Evolutionary conservation across 2,797 vertebrate species (phyloP), one percentile per base, ranked within the genome.

Genomic region (Cossypha dichroa): DNA sequence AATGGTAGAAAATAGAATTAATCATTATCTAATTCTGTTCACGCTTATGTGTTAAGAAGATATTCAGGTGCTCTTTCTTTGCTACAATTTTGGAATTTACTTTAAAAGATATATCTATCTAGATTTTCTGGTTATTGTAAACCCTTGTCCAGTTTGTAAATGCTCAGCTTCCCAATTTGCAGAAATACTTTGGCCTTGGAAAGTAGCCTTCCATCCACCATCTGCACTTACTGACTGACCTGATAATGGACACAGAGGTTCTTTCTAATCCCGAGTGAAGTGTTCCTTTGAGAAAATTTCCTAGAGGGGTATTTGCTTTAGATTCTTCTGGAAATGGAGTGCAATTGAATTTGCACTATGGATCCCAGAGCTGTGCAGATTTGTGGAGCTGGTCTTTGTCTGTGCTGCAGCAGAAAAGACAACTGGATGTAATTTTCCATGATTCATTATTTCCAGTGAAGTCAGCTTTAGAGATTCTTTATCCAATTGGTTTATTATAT

Each of bases 271-370:
- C 55, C 0, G 0, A 89, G 51, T 89, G 41, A 96, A 85, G 21
- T 58, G 68, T 63, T 84, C 70, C 77, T 94, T 94, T 90, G 80
- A 92, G 90, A 77, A 94, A 52, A 59, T 70, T 93, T 95, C 63
- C 79, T 85, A 40, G 80, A 70, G 43, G 46, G 14, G 11, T 82
- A 40, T 82, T 94, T 96, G 63, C 48, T 93, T 87, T 88, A 67
- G 75, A 34, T 60, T 78, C 78, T 74, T 81, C 67, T 93, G 88
- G 74, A 85, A 88, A n/a, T 58, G 21, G 56, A 92, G 49, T 43
- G 54, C 59, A 63, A 21, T 62, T 83, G 77, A 54, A 78, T 92
- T 93, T 94, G 51, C 43, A 73, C 63, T 21, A 14, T 43, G n/a
- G 56, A 70, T 94, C n/a, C 40, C 48, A 72, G 67, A 68, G 31